Base-by-base conservation (phyloP, 2,888 invertebrate species). In the Agriopis marginaria region DNA sequence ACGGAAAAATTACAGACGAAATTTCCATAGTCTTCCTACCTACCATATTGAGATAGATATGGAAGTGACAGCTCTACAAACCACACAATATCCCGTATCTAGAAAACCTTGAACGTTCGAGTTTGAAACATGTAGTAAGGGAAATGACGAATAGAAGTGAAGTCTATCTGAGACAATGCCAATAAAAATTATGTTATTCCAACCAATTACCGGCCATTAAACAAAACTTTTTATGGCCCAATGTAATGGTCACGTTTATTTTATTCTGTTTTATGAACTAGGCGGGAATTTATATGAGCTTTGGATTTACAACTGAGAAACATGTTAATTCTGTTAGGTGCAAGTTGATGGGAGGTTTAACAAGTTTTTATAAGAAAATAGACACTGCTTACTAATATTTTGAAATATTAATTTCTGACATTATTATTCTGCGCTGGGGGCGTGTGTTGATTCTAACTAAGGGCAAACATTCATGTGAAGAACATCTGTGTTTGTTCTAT, bases 101-200 rank as follows among this genome's bases (percentile, higher is more conserved):
- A 5, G 3, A 5, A 32, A 32, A 32, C 5, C 5, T 32, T 32
- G 5, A 32, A 32, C 5, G 6, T 51, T 51, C 82, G 85, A 85
- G 81, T 84, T 83, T n/a, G 74, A 55, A 32, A 11, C 63, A n/a
- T 61, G 50, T 77, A 76, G 89, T 58, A 58, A 0, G 60, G 47
- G n/a, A 45, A 44, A 45, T 51, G 90, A 86, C 55, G 39, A 45
- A 70, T 49, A 32, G 67, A 77, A 75, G 82, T 58, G 77, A 78
- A 79, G 79, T 60, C 81, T 82, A 82, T 83, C 82, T 82, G 84
- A 89, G 87, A 91, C 90, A 91, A 89, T 89, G 85, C 88, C 83
- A 89, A 90, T 91, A 91, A 92, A 91, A 91, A 89, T 86, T 82
- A 89, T 91, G 89, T 91, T 90, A 89, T 86, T 86, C 83, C 76